Percentiles rank a stretch among this genome's conserved stretches.
phyloP scores from a whole-genome alignment of 2,888 invertebrate species.

The Leucania comma region DNA sequence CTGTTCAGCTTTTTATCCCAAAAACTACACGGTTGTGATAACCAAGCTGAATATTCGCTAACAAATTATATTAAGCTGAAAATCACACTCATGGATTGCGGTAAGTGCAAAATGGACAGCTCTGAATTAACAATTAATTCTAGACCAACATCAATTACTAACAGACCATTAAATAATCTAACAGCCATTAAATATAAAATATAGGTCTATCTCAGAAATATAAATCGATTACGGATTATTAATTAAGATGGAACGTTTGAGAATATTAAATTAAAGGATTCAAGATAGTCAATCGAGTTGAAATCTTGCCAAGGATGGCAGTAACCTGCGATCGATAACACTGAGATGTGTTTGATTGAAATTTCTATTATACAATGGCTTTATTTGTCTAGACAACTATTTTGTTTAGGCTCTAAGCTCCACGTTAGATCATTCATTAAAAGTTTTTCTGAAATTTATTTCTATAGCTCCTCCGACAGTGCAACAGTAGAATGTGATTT shows the following conservation, averaged over 20 bases:
- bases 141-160: slow-evolving; percentile 19
- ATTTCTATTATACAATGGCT: neutral
- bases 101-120: slow-evolving; percentile 11
- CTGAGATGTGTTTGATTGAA: slow-evolving; percentile 24
- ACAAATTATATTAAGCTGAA: neutral
- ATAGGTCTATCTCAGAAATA: neutral
- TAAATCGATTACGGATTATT: slow-evolving; percentile 17
- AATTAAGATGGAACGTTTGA: slow-evolving; percentile 31
- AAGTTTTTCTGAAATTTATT: neutral
- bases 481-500: neutral
- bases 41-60: neutral
- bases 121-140: slow-evolving; percentile 3
- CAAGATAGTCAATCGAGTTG: slow-evolving; percentile 20
- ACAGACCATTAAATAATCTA: neutral
- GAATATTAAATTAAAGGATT: slow-evolving; percentile 55
- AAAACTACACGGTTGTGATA: no score
- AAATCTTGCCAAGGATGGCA: slow-evolving; percentile 44
- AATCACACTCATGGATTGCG: slow-evolving; percentile 12
- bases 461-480: neutral
- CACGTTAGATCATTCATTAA: no score
- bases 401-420: neutral
- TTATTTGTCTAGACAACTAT: slow-evolving; percentile 10
- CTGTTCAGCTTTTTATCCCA: no score
- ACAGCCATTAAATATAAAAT: neutral
- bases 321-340: slow-evolving; percentile 34